A percentile compares a stretch with the other conserved stretches of the same genome.
Evolutionary conservation across 2,888 invertebrate species (phyloP).

Genomic region (Gymnocheta viridis): DNA sequence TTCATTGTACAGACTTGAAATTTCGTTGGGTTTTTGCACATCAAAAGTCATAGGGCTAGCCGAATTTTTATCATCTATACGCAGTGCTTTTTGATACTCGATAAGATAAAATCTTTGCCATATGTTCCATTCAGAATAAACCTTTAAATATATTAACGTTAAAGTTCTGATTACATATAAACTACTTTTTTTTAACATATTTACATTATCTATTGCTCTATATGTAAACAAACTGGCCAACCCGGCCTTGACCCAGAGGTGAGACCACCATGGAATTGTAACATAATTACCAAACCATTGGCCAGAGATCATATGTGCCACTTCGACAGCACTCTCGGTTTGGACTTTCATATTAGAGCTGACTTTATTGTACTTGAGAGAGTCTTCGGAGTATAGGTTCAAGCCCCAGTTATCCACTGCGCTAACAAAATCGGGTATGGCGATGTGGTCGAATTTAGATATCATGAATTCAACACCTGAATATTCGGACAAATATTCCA

Average conservation of each 20-base stretch:
- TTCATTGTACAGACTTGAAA: slow-evolving; percentile 90
- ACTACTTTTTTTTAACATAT: neutral
- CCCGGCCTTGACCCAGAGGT: slow-evolving; percentile 89
- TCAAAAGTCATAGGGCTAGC: slow-evolving; percentile 91
- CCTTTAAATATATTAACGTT: slow-evolving; percentile 78
- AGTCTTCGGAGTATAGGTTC: slow-evolving; percentile 84
- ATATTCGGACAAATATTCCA: slow-evolving; percentile 87
- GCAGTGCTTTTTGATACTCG: slow-evolving; percentile 86
- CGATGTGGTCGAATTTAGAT: slow-evolving; percentile 93
- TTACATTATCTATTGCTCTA: slow-evolving; percentile 92
- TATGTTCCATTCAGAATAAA: slow-evolving; percentile 78
- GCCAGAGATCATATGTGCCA: slow-evolving; percentile 86
- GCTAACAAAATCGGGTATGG: slow-evolving; percentile 89
- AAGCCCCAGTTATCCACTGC: slow-evolving; percentile 96
- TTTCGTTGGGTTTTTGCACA: slow-evolving; percentile 91
- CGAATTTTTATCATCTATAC: slow-evolving; percentile 87
- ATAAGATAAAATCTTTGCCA: neutral
- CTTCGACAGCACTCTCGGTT: slow-evolving; percentile 83
- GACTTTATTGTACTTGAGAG: slow-evolving; percentile 75
- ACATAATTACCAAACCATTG: slow-evolving; percentile 92
- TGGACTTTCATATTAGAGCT: slow-evolving; percentile 76
- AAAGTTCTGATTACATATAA: neutral
- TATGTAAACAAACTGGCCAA: slow-evolving; percentile 90
- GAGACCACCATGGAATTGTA: slow-evolving; percentile 87
- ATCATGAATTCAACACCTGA: slow-evolving; percentile 89